Evolutionary conservation across 2,888 invertebrate species (phyloP), one percentile per base, ranked within the genome.

Genomic region (Melinaea marsaeus): DNA sequence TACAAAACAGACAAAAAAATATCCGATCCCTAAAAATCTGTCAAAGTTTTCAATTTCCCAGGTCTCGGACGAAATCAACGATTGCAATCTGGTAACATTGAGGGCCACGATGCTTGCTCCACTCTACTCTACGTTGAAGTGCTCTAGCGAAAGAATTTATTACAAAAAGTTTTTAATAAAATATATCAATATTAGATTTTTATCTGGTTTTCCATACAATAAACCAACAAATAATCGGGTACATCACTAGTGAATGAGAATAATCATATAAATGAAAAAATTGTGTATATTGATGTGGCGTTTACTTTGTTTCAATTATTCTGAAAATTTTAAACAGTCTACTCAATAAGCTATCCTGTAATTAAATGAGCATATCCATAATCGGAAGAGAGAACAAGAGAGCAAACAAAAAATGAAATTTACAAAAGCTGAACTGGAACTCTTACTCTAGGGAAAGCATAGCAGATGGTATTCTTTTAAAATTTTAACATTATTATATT

Each of bases 361-460:
- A 89, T 84, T 86, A 79, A 84, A 88, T 88, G 82, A 88, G 86
- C 86, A 86, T 84, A 84, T 83, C 79, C 77, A 79, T 85, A 87
- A 87, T 87, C 86, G 84, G 86, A 81, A 22, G 22, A 22, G 22
- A 85, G 79, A 83, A 80, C 79, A 77, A 75, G 64, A 78, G 22
- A 80, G 78, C 78, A 69, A 72, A 74, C 75, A 76, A 79, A 83
- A 82, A 84, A 80, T 77, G 79, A 74, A 75, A 75, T 79, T 79
- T 75, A 77, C 78, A 79, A 74, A 74, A 71, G 67, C 72, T 75
- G 75, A 74, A 71, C 66, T 69, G 69, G 22, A 22, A 22, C 22
- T 73, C 68, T 68, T 67, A 63, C 69, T 59, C 69, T 60, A 22
- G n/a, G 35, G 45, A 59, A 22, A 35, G 22, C 22, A 22, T 22